Percentiles rank a stretch among this genome's conserved stretches.
phyloP scores from a whole-genome alignment of 2,797 vertebrate genomes.

The Cossypha dichroa region DNA sequence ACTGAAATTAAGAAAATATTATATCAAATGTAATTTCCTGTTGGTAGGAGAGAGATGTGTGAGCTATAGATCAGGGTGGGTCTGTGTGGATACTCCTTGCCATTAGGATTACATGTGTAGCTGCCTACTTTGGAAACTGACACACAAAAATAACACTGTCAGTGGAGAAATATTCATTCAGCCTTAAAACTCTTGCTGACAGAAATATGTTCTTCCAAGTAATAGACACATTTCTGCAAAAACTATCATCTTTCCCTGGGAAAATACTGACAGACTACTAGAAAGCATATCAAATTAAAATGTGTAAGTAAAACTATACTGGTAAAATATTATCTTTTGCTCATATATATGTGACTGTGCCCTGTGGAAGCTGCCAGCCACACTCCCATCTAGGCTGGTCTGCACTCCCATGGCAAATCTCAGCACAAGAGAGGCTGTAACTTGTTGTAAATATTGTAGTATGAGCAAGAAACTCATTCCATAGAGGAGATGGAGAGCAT shows the following conservation, averaged over 20 bases:
- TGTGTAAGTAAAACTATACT: background rate
- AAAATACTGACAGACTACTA: background rate
- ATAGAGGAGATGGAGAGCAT: background rate
- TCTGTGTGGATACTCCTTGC: background rate
- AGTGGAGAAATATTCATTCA: background rate
- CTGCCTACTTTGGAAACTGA: background rate
- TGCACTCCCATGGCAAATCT: background rate
- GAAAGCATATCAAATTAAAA: background rate
- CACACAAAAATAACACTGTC: background rate
- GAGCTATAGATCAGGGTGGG: background rate
- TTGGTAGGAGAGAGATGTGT: background rate
- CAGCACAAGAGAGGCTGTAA: background rate
- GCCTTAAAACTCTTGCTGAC: background rate
- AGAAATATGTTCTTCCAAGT: background rate
- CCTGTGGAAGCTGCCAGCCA: background rate
- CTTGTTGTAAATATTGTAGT: background rate
- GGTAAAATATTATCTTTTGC: background rate
- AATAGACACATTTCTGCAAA: constrained; percentile 12
- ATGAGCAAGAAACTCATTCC: background rate
- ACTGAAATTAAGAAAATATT: background rate
- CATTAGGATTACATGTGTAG: background rate
- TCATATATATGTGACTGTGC: background rate
- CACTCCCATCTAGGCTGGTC: background rate
- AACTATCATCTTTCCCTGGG: background rate
- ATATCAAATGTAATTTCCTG: background rate